Evolutionary conservation across 2,113 vertebrate genomes (phyloP).

Genomic region (Hippopotamus amphibius): DNA sequence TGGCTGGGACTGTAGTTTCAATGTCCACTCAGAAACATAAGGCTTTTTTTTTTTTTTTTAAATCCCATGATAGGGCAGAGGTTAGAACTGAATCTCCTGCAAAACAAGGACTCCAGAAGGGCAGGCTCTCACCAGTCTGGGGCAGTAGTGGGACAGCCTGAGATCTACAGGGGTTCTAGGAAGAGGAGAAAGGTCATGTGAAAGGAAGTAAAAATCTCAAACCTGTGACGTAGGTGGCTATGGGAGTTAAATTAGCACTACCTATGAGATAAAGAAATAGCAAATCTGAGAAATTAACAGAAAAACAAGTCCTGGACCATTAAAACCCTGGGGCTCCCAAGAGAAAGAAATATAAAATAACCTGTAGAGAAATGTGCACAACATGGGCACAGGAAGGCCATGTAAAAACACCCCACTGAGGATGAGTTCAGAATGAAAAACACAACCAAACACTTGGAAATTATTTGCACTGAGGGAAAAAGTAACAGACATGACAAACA

Average conservation of each 20-base stretch:
- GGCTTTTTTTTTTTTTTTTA: not conserved
- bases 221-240: not conserved
- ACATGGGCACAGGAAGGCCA: not conserved
- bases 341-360: not conserved
- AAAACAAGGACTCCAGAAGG: not conserved
- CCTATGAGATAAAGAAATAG: not conserved
- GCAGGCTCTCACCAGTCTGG: not conserved
- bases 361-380: not conserved
- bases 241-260: not conserved
- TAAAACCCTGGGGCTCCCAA: not conserved
- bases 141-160: not conserved
- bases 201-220: not conserved
- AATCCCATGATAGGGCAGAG: not conserved
- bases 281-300: not conserved
- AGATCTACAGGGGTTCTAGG: not conserved
- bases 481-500: not conserved
- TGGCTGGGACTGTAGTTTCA: not conserved
- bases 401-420: not conserved
- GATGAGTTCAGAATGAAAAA: conserved; percentile 9
- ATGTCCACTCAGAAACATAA: not conserved
- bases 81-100: not conserved
- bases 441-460: not conserved
- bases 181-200: not conserved
- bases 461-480: not conserved
- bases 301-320: not conserved